A percentile compares a stretch with the other conserved stretches of the same genome.
phyloP scores from a whole-genome alignment of 2,888 invertebrate genomes.

The Busseola fusca region DNA sequence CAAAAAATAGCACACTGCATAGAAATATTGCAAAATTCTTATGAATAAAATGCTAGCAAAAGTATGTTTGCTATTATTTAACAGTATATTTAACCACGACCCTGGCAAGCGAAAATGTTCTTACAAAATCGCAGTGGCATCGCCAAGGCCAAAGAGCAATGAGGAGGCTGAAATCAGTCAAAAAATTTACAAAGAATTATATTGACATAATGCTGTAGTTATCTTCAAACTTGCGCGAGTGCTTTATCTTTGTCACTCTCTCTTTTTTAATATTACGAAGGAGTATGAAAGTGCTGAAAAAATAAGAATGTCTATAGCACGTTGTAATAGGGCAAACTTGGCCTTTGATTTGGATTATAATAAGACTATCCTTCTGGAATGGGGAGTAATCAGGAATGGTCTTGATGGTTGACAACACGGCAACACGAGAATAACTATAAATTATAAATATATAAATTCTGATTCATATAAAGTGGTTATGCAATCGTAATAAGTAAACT shows the following conservation, averaged over 20 bases:
- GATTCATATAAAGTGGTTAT: not conserved
- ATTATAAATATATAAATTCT: not conserved
- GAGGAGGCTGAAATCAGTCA: conserved; percentile 41
- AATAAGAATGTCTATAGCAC: not conserved
- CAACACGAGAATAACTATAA: too few species aligned
- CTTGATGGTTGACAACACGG: too few species aligned
- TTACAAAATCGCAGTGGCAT: conserved; percentile 58
- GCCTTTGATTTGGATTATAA: not conserved
- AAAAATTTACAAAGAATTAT: conserved; percentile 34
- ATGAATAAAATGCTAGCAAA: conserved; percentile 27
- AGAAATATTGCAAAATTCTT: conserved; percentile 38
- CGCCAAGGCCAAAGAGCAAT: conserved; percentile 56
- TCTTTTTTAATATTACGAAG: conserved; percentile 7
- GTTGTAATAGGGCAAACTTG: not conserved
- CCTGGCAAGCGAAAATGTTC: conserved; percentile 47
- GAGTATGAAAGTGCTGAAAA: not conserved
- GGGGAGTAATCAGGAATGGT: not conserved
- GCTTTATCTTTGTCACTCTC: conserved; percentile 24
- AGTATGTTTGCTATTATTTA: conserved; percentile 46
- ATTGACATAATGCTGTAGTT: conserved; percentile 35
- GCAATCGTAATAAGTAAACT: not conserved
- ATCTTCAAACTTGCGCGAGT: conserved; percentile 12
- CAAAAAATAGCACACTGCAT: conserved; percentile 29
- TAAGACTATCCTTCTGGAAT: not conserved
- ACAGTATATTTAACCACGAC: conserved; percentile 46